A percentile compares a stretch with the other conserved stretches of the same genome.
Conservation (phyloP, 2,888 invertebrate species). For the Azorinus chamasolen region DNA sequence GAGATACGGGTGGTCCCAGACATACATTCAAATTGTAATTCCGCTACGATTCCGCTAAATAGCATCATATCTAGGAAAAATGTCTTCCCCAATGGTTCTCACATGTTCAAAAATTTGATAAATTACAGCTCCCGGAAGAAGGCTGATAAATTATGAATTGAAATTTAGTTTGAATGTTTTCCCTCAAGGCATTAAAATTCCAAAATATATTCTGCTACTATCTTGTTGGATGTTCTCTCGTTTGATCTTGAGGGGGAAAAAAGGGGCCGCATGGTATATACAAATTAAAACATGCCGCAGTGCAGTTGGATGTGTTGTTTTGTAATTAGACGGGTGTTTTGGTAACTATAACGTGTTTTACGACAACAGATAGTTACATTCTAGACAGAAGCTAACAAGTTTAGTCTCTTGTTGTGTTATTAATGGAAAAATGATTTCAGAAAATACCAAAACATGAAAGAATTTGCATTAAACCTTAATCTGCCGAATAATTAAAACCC, state of each 20-base stretch:
- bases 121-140: conserved; percentile 42
- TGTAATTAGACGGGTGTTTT: no score
- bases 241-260: conserved; percentile 24
- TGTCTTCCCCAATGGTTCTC: conserved; percentile 45
- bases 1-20: conserved; percentile 60
- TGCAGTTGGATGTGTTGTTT: no score
- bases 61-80: conserved; percentile 63
- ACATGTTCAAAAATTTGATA: conserved; percentile 63
- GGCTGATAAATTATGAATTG: conserved; percentile 62
- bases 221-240: conserved; percentile 23
- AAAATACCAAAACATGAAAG: no score
- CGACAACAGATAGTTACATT: no score
- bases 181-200: conserved; percentile 62
- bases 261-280: background rate
- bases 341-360: no score
- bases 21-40: conserved; percentile 51
- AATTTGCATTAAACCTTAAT: no score
- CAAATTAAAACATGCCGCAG: no score
- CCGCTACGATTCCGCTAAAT: conserved; percentile 62
- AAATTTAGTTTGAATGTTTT: conserved; percentile 64
- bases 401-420: no score
- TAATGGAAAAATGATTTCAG: no score
- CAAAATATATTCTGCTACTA: conserved; percentile 47
- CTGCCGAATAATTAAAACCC: no score
- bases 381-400: no score